Evolutionary conservation across 2,888 invertebrate genomes (phyloP).

Genomic region (Platycheirus albimanus): DNA sequence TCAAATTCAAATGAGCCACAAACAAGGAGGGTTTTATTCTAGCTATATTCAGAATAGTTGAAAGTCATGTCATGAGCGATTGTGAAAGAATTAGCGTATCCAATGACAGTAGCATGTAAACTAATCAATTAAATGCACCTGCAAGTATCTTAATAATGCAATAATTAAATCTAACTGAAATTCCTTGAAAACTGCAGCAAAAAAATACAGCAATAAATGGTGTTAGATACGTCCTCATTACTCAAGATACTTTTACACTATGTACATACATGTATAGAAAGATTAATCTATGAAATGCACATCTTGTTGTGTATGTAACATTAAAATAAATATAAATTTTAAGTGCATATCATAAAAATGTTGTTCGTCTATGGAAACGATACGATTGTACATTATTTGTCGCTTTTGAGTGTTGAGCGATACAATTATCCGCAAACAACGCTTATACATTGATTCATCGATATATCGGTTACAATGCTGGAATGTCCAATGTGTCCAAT

Average conservation of each 20-base stretch:
- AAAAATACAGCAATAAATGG: too few relatives aligned
- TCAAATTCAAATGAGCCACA: conserved; percentile 31
- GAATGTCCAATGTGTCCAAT: conserved; percentile 57
- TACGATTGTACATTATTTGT: conserved; percentile 54
- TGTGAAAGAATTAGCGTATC: conserved; percentile 31
- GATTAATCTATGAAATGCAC: too few relatives aligned
- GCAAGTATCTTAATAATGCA: too few relatives aligned
- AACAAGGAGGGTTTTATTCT: conserved; percentile 65
- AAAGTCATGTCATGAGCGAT: background rate
- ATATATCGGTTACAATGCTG: conserved; percentile 48
- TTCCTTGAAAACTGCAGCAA: too few relatives aligned
- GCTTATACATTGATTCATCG: conserved; percentile 48
- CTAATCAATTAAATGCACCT: background rate
- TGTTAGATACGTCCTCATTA: too few relatives aligned
- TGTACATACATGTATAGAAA: too few relatives aligned
- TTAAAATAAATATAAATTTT: conserved; percentile 28
- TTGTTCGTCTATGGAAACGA: conserved; percentile 31
- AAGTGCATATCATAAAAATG: conserved; percentile 16
- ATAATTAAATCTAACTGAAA: too few relatives aligned
- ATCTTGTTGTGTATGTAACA: conserved; percentile 5
- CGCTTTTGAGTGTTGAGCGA: conserved; percentile 42
- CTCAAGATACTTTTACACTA: background rate
- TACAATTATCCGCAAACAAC: conserved; percentile 44
- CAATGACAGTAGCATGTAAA: background rate
- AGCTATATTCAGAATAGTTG: background rate